These are phyloP conservation scores for Lepidotrigona ventralis DNA, from an alignment of 1,140 invertebrate genomes.

Conservation along the genomic window DNA sequence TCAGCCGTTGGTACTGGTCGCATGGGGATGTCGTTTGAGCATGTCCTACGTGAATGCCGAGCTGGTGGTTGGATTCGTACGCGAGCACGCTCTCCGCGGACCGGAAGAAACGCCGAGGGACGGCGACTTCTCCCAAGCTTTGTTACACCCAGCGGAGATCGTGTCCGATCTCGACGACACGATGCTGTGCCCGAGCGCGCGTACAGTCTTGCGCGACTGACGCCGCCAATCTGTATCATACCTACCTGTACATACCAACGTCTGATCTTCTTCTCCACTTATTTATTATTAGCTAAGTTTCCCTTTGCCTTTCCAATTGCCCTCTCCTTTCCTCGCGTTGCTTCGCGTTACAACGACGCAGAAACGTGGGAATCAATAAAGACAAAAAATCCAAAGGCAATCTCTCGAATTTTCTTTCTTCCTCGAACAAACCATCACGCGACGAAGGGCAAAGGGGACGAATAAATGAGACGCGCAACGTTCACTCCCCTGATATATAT, in stretches of 20 bases:
- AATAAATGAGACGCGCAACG: conserved; percentile 25
- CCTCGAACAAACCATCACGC: neutral
- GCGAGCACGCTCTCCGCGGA: conserved; percentile 83
- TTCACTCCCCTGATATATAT: conserved; percentile 52
- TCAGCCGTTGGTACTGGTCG: conserved; percentile 87
- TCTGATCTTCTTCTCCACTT: neutral
- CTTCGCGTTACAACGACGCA: neutral
- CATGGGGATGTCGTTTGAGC: conserved; percentile 88
- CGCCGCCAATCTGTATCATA: neutral
- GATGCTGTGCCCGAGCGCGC: conserved; percentile 78
- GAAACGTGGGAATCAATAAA: neutral
- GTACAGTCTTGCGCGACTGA: neutral
- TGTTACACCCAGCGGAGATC: conserved; percentile 81
- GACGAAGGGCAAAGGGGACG: conserved; percentile 42
- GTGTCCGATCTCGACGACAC: conserved; percentile 80
- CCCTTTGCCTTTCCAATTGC: neutral
- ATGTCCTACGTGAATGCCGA: conserved; percentile 86
- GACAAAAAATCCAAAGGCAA: neutral
- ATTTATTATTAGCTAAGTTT: neutral
- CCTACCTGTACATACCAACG: neutral
- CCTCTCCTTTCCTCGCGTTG: neutral
- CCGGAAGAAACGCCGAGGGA: conserved; percentile 83
- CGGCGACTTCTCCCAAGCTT: conserved; percentile 83
- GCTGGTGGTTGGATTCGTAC: conserved; percentile 84
- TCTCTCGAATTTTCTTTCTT: neutral